Percentiles rank a stretch among this genome's conserved stretches.
These are phyloP conservation scores for Listronotus bonariensis DNA, from an alignment of 1,140 invertebrate genomes.

Conservation along the genomic window DNA sequence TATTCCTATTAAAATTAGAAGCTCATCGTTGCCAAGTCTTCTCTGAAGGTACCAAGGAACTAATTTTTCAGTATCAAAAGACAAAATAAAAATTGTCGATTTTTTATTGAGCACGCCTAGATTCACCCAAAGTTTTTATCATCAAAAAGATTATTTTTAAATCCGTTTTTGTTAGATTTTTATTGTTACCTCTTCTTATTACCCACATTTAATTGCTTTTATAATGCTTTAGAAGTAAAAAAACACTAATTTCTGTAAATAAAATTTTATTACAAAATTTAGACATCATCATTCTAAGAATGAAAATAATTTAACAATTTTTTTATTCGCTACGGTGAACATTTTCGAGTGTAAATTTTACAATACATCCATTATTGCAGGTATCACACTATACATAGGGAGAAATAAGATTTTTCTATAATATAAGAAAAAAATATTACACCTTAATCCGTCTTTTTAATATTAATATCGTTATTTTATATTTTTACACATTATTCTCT, in stretches of 20 bases:
- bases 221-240: background rate
- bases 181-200: no score
- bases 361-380: conserved; percentile 27
- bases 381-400: conserved; percentile 28
- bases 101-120: no score
- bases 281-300: conserved; percentile 29
- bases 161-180: no score
- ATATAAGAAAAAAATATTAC: conserved; percentile 8
- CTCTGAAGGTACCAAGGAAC: no score
- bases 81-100: no score
- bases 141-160: no score
- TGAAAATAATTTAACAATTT: conserved; percentile 23
- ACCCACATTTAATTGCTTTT: no score
- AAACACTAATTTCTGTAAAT: conserved; percentile 14
- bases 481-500: background rate
- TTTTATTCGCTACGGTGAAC: conserved; percentile 16
- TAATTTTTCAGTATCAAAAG: no score
- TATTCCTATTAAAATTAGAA: no score
- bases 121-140: no score
- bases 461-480: background rate
- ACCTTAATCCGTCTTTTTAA: background rate
- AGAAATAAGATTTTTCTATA: background rate
- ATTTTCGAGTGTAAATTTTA: conserved; percentile 22
- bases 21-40: no score
- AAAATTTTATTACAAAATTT: conserved; percentile 36